Evolutionary conservation across 2,888 invertebrate species (phyloP).

Genomic region (Monoplex corrugatus): DNA sequence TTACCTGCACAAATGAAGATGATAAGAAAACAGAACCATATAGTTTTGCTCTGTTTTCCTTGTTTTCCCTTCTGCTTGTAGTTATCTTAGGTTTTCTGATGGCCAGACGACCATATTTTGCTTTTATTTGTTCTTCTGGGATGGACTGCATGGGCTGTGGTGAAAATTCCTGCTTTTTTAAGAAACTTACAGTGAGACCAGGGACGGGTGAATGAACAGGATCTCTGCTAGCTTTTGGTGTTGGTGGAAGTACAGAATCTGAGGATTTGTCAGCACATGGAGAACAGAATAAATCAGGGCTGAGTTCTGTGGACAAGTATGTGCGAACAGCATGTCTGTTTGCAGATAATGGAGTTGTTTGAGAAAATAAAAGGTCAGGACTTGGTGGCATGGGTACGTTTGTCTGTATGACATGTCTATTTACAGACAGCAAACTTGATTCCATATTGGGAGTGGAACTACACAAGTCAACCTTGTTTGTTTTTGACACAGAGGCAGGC

Average conservation of each 20-base stretch:
- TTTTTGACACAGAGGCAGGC: background rate
- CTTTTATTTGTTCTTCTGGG: background rate
- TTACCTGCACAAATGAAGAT: background rate
- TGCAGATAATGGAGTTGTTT: background rate
- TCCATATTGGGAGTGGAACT: background rate
- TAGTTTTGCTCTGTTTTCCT: too few species aligned
- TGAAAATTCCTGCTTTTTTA: background rate
- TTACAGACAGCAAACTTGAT: background rate
- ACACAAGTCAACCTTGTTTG: background rate
- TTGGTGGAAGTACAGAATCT: too few species aligned
- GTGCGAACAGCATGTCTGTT: background rate
- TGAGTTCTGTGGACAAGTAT: background rate
- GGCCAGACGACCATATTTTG: background rate
- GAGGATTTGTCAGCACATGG: background rate
- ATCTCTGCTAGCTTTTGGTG: background rate
- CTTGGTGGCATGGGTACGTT: background rate
- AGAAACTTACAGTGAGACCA: background rate
- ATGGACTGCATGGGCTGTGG: background rate
- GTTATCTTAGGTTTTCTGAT: background rate
- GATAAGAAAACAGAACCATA: too few species aligned
- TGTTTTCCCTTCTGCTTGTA: background rate
- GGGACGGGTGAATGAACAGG: background rate
- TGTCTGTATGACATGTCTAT: background rate
- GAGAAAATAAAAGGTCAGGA: background rate
- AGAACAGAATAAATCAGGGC: slow-evolving; percentile 3